Evolutionary conservation across 2,888 invertebrate genomes (phyloP).

Genomic region (Scaptomyza caliginosa): DNA sequence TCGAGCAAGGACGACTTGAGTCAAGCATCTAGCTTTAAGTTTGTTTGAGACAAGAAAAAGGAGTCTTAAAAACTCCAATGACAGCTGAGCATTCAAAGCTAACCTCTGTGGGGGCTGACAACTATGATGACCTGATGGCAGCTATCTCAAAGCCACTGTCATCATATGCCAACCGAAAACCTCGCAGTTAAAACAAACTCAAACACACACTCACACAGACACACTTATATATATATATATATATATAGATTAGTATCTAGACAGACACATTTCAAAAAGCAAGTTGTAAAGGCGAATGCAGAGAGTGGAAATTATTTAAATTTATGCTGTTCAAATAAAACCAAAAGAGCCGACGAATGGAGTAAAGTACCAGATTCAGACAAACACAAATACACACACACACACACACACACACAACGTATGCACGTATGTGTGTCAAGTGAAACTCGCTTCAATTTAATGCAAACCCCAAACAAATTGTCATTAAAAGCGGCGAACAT

Average conservation of each 20-base stretch:
- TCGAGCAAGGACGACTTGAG: background rate
- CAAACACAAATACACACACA: slow-evolving; percentile 5
- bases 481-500: slow-evolving; percentile 70
- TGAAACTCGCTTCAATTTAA: slow-evolving; percentile 70
- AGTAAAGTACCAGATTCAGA: slow-evolving; percentile 25
- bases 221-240: slow-evolving; percentile 3
- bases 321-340: slow-evolving; percentile 58
- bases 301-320: slow-evolving; percentile 71
- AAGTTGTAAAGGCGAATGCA: slow-evolving; percentile 50
- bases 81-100: background rate
- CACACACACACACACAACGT: background rate
- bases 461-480: slow-evolving; percentile 76
- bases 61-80: background rate
- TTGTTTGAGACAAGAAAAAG: background rate
- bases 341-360: slow-evolving; percentile 21
- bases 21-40: background rate
- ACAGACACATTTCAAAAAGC: slow-evolving; percentile 35
- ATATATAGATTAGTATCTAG: slow-evolving; percentile 17
- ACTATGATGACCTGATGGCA: slow-evolving; percentile 10
- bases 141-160: slow-evolving; percentile 3
- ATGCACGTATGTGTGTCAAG: slow-evolving; percentile 63
- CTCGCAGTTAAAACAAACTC: slow-evolving; percentile 14
- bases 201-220: slow-evolving; percentile 8
- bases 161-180: slow-evolving; percentile 11
- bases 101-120: slow-evolving; percentile 14